phyloP scores from a whole-genome alignment of 1,140 invertebrate species.

The Babylonia areolata region DNA sequence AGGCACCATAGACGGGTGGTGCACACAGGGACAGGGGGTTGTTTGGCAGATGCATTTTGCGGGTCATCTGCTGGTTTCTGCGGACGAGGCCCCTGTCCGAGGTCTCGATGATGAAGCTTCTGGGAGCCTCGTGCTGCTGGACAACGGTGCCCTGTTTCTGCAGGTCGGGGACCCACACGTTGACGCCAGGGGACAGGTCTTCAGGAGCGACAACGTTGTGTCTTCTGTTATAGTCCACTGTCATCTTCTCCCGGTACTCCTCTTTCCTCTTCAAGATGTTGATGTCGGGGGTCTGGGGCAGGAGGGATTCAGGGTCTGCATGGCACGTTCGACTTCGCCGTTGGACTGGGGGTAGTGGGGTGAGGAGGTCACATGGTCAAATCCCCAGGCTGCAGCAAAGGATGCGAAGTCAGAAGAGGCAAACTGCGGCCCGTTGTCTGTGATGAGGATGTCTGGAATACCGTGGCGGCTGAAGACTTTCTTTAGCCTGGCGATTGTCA shows the following conservation, averaged over 20 bases:
- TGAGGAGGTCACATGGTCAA: no score
- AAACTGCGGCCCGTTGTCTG: no score
- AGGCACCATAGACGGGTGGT: no score
- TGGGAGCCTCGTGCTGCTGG: background rate
- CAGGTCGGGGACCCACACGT: background rate
- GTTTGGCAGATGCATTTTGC: background rate
- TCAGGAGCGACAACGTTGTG: background rate
- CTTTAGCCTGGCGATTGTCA: no score
- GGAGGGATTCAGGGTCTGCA: background rate
- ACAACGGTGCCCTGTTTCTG: background rate
- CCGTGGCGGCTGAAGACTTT: no score
- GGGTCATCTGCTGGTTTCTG: background rate
- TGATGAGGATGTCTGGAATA: no score
- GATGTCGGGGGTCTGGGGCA: background rate
- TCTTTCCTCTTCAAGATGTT: background rate
- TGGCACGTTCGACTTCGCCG: slow-evolving; percentile 7
- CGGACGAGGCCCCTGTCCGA: background rate
- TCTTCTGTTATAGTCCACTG: no score
- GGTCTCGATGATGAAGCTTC: background rate
- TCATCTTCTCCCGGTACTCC: no score
- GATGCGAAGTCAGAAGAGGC: no score
- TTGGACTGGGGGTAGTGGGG: background rate
- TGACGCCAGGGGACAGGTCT: background rate
- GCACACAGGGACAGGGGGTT: no score
- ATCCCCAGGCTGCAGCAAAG: no score